phyloP scores from a whole-genome alignment of 2,888 invertebrate species.

The Trichogramma evanescens region DNA sequence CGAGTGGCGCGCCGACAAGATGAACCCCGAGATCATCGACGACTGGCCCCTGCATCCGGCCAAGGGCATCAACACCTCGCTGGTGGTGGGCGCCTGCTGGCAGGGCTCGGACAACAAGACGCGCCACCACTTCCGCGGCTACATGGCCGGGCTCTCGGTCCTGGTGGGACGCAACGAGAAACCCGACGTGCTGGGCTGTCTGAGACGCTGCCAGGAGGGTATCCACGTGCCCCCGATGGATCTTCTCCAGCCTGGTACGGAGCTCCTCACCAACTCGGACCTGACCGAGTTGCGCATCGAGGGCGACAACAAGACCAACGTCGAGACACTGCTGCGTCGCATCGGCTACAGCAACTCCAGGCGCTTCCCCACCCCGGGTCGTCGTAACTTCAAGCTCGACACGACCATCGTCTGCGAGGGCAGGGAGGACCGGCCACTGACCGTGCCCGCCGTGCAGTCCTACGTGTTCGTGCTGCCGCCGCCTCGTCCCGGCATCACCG shows the following conservation, averaged over 20 bases:
- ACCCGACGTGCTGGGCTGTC: slow-evolving; percentile 65
- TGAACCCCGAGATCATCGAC: slow-evolving; percentile 94
- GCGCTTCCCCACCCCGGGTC: slow-evolving; percentile 89
- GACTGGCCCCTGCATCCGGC: slow-evolving; percentile 98
- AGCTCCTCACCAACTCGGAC: slow-evolving; percentile 66
- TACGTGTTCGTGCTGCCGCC: slow-evolving; percentile 83
- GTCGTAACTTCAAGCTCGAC: slow-evolving; percentile 75
- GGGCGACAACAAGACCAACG: slow-evolving; percentile 82
- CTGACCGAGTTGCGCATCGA: slow-evolving; percentile 85
- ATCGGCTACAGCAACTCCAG: slow-evolving; percentile 89
- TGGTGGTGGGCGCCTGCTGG: slow-evolving; percentile 96
- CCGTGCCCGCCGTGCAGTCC: slow-evolving; percentile 71
- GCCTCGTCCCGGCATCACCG: slow-evolving; percentile 74
- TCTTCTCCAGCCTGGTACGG: slow-evolving; percentile 71
- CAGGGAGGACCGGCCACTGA: slow-evolving; percentile 65
- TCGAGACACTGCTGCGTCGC: slow-evolving; percentile 77
- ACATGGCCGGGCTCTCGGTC: slow-evolving; percentile 78
- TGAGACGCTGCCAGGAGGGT: slow-evolving; percentile 73
- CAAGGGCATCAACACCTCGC: slow-evolving; percentile 85
- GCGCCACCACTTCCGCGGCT: slow-evolving; percentile 85
- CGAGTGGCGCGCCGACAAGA: slow-evolving; percentile 56
- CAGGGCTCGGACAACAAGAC: slow-evolving; percentile 88
- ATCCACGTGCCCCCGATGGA: slow-evolving; percentile 65
- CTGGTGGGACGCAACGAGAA: slow-evolving; percentile 70
- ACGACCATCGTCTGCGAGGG: slow-evolving; percentile 71